These are phyloP conservation scores for Brachionus calyciflorus DNA, from an alignment of 1,140 invertebrate species.

Conservation along the genomic window DNA sequence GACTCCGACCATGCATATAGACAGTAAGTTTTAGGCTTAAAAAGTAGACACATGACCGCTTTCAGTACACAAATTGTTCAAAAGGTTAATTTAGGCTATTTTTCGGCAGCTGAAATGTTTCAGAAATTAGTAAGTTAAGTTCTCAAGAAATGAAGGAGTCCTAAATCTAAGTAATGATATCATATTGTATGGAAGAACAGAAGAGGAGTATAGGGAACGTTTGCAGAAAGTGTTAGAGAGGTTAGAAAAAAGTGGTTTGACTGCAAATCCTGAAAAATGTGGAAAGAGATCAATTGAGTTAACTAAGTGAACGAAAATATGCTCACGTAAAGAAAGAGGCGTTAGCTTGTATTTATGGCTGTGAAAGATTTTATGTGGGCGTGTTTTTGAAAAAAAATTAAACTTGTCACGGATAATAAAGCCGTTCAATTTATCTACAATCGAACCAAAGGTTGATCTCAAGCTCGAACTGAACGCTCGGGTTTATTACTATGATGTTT, in stretches of 20 bases:
- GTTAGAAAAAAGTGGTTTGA: neutral
- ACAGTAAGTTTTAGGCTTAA: neutral
- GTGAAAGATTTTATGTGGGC: too few relatives aligned
- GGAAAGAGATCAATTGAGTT: neutral
- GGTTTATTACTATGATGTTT: too few relatives aligned
- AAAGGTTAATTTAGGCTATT: neutral
- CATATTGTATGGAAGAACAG: neutral
- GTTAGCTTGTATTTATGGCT: too few relatives aligned
- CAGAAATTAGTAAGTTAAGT: neutral
- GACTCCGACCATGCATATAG: neutral
- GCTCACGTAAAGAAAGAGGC: too few relatives aligned
- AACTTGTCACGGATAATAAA: too few relatives aligned
- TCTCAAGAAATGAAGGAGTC: neutral
- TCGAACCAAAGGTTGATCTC: too few relatives aligned
- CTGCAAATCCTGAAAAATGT: constrained; percentile 1
- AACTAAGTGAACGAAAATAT: too few relatives aligned
- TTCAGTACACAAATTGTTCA: neutral
- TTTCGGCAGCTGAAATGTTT: neutral
- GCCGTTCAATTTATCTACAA: too few relatives aligned
- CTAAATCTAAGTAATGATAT: neutral
- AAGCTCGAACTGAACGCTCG: too few relatives aligned
- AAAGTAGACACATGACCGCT: neutral
- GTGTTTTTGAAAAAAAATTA: too few relatives aligned
- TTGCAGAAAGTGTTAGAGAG: neutral
- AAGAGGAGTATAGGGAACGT: neutral